Evolutionary conservation across 2,888 invertebrate genomes (phyloP), one percentile per base, ranked within the genome.

Genomic region (Andrena marginata): DNA sequence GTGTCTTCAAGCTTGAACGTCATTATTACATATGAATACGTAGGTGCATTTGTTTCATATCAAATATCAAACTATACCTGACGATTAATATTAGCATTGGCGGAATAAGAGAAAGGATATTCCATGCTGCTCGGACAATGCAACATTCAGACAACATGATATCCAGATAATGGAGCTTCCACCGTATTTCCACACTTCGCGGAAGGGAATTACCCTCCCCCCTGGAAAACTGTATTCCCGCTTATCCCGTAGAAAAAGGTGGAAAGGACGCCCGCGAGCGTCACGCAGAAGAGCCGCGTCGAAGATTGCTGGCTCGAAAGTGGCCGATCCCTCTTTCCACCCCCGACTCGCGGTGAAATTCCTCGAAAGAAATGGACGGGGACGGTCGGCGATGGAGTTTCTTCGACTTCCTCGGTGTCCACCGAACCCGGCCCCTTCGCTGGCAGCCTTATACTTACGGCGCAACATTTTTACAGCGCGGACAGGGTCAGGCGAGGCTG

Each of bases 381-480:
- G n/a, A 29, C 35, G 35, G 35, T 35, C 10, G 35, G 42, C 42
- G 42, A 42, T 42, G 42, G 56, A 33, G 48, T 86, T 85, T 82
- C 79, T 80, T 60, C 64, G 65, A 79, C 72, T 81, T 74, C 63
- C 51, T 54, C 65, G 67, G 26, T 81, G 77, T 84, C 81, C 83
- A 78, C 72, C 54, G 51, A 5, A 13, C 13, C 16, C 35, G 8
- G 16, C 29, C 23, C 35, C 26, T 31, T n/a, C 33, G n/a, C 59
- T 10, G 16, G 10, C 63, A 33, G 75, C 70, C 68, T 68, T 83
- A 65, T 76, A 84, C 79, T 78, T 85, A 79, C 75, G 73, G 77
- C 42, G 81, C 80, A 82, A 77, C 70, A 80, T 81, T 90, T 91
- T 90, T 84, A 89, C 80, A 83, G 80, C 82, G 59, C 33, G 33